phyloP scores from a whole-genome alignment of 2,797 vertebrate genomes.

The Kryptolebias ocellatus region DNA sequence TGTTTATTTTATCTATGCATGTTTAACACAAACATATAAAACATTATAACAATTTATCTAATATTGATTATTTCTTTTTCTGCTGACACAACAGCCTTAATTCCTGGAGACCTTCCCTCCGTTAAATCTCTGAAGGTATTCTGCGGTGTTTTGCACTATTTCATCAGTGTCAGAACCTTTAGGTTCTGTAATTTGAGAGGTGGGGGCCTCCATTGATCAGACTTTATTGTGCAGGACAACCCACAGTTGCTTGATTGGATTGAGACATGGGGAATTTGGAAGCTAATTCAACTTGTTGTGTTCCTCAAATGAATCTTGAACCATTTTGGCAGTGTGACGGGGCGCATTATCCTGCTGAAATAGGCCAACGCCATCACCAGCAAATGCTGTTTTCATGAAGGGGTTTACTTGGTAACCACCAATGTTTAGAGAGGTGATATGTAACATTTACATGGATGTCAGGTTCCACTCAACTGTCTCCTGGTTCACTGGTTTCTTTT shows the following conservation, averaged over 20 bases:
- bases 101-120: background rate
- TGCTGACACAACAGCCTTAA: background rate
- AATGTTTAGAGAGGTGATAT: background rate
- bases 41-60: background rate
- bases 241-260: background rate
- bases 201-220: background rate
- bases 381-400: background rate
- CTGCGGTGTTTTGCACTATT: background rate
- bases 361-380: background rate
- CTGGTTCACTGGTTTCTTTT: too few relatives aligned
- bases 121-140: background rate
- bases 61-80: background rate
- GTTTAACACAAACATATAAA: background rate
- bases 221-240: background rate
- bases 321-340: background rate
- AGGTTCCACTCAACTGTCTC: background rate
- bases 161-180: background rate
- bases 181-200: constrained; percentile 1
- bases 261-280: constrained; percentile 1
- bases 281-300: background rate
- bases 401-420: background rate
- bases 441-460: background rate
- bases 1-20: background rate
- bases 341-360: background rate
- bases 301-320: background rate